Evolutionary conservation across 2,113 vertebrate genomes (phyloP).

Genomic region (Mormoops blainvillei): DNA sequence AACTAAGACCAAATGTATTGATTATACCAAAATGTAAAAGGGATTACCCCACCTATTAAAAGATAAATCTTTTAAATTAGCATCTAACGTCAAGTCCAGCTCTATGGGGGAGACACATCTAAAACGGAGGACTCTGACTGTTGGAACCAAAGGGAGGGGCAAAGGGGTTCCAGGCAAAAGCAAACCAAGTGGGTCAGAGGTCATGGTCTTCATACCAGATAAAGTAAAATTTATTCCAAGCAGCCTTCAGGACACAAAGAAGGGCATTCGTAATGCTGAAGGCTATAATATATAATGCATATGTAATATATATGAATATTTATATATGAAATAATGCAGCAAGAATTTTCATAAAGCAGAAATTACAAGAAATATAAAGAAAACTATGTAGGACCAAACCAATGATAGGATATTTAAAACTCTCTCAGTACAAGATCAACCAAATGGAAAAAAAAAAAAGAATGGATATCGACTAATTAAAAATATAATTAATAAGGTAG

Average conservation of each 20-base stretch:
- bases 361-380: background rate
- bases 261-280: background rate
- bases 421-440: background rate
- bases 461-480: background rate
- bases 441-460: background rate
- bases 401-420: background rate
- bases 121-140: slow-evolving; percentile 1
- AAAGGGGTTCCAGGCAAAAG: background rate
- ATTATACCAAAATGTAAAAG: background rate
- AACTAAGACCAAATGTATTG: background rate
- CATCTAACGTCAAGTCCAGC: background rate
- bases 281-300: background rate
- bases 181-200: background rate
- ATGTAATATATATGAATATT: background rate
- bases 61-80: background rate
- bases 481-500: background rate
- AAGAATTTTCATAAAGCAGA: background rate
- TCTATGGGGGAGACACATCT: background rate
- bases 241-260: background rate
- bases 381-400: background rate
- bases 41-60: background rate
- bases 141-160: background rate
- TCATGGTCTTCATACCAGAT: background rate
- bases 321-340: background rate
- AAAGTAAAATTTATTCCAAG: background rate